Evolutionary conservation across 2,888 invertebrate species (phyloP), one percentile per base, ranked within the genome.

Genomic region (Macrosiphum euphorbiae): DNA sequence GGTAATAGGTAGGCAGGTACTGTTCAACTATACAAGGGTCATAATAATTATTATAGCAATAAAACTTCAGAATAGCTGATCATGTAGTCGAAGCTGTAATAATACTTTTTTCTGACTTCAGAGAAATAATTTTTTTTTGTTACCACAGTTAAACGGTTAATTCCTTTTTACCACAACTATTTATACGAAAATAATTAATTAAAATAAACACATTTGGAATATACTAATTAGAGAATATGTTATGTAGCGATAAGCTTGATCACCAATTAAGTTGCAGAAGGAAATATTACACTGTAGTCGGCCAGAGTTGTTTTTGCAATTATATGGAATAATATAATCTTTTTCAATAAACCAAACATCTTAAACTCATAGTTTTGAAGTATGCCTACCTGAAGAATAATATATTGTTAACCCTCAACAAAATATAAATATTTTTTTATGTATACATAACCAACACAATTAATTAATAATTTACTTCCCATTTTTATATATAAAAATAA

Each of bases 11-110:
- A 41, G 41, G 41, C 3, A 41, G 41, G 78, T 20, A 44, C 44
- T 52, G 44, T 55, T 88, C n/a, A 78, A 52, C 26, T 55, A 67
- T 55, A 67, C 61, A 44, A 52, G n/a, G 88, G 50, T 50, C 61
- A 67, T 92, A 87, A 67, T 92, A 87, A 58, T 61, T 92, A 61
- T 92, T 50, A 91, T 41, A 52, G 84, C 26, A 47, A 91, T 91
- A 84, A 84, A 91, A 84, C 47, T 67, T 44, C 89, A 89, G 89
- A 89, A 50, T 78, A 90, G 35, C 78, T 35, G 47, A 90, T 90
- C 90, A 52, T 78, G 52, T 90, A 52, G 90, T 26, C 47, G 50
- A 52, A 84, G 35, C 35, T 78, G 78, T 35, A 78, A 78, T 78
- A 78, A 35, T 78, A 35, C 10, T 20, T 78, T 47, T 67, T 78